Evolutionary conservation across 2,888 invertebrate genomes (phyloP), one percentile per base, ranked within the genome.

Genomic region (Cenopis cana): DNA sequence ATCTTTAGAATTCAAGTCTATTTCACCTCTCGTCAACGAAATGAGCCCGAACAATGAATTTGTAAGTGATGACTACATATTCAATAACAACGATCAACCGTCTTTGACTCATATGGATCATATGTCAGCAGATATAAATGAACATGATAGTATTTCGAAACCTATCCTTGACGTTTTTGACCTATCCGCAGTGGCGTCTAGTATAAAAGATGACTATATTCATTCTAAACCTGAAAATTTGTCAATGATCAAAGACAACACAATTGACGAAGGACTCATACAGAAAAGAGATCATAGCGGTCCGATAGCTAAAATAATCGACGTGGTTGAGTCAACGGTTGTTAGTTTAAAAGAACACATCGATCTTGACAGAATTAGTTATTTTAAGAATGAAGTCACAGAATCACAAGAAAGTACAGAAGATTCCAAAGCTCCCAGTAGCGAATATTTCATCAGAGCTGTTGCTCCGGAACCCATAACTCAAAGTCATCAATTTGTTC

Each of bases 391-490:
- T 55, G 0, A 18, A 62, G 60, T 11, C 66, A 54, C n/a, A n/a
- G 9, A 6, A 60, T 6, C 46, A n/a, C 46, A 46, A n/a, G 46
- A n/a, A 0, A n/a, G 50, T 12, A 74, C 46, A n/a, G 77, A 77
- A 60, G 79, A 82, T 52, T 36, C 24, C 4, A 81, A 80, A 74
- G 81, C 83, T 18, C 41, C 77, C 6, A 80, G 81, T 41, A 83
- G 85, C 62, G 61, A 74, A 6, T 78, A 50, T 1, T 18, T 20
- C 14, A 52, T 33, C 3, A 54, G 54, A 38, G 52, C 33, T 6
- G 14, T 36, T 14, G 5, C 52, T 10, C 33, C 36, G 9, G 52
- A 54, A 33, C 0, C 2, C 18, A n/a, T 29, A 29, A 11, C 18
- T 18, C 33, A 10, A 18, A 50, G 38, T 54, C 20, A 54, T 54